Base-by-base conservation (phyloP, 2,113 vertebrate genomes). In the Mirounga angustirostris region DNA sequence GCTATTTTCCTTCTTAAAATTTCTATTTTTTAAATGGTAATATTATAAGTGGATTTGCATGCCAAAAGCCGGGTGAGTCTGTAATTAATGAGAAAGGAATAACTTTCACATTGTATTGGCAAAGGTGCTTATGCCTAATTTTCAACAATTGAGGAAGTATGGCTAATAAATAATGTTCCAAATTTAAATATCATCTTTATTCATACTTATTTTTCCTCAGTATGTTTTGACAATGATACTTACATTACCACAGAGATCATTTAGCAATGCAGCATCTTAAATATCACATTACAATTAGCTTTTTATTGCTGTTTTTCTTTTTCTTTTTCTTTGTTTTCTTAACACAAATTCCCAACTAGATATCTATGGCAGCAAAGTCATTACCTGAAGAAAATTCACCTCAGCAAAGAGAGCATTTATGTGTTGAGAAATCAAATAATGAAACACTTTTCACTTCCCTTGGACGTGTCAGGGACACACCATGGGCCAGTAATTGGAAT, bases 1-100 rank as follows among this genome's bases (percentile, higher is more conserved):
- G 36, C 82, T 95, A 28, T 59, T 95, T 95, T 82, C 24, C 61
- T 67, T 19, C 91, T 95, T 78, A 52, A 61, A 88, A 88, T 79
- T 43, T 88, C 8, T n/a, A 24, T 36, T 79, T 93, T 94, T 96
- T 56, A 95, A 96, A 93, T 88, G 46, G 43, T 24, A 96, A 89
- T 63, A 33, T 14, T 84, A n/a, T 50, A 89, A 85, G 26, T 81
- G n/a, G 1, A 83, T 94, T 33, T 73, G 15, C 76, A 81, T 89
- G 52, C 24, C 63, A 93, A 93, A 43, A 85, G 85, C 89, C 13
- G 1, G 14, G 78, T 67, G 10, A 82, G 14, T 95, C 36, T 84
- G 5, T 33, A 93, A 58, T 67, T 92, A 87, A 90, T 84, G 24
- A 59, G 36, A 89, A 93, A 61, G n/a, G 73, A 96, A 59, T 69